These are phyloP conservation scores for Eidolon dupreanum DNA, from an alignment of 2,797 vertebrate species.

Conservation along the genomic window DNA sequence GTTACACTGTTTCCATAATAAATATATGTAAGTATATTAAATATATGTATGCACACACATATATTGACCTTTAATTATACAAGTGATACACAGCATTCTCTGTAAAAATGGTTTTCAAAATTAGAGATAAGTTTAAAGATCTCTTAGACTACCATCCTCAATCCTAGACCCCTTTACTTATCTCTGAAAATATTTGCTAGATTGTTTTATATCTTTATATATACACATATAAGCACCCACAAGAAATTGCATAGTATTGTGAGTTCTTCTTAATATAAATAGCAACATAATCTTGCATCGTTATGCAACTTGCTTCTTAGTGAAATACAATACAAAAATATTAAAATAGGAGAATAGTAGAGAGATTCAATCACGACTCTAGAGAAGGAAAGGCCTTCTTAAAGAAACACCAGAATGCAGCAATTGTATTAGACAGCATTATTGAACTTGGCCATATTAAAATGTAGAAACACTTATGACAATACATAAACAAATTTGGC, in stretches of 20 bases:
- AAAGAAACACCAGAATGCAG: neutral
- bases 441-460: neutral
- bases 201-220: neutral
- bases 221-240: neutral
- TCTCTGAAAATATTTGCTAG: neutral
- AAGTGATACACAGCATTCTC: neutral
- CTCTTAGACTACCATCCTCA: neutral
- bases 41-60: neutral
- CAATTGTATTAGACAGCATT: neutral
- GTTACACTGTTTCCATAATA: neutral
- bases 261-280: neutral
- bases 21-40: neutral
- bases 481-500: neutral
- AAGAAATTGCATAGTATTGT: neutral
- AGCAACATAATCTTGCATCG: neutral
- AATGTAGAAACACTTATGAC: neutral
- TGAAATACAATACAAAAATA: neutral
- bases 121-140: neutral
- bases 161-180: neutral
- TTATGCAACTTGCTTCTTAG: neutral
- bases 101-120: neutral
- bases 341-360: neutral
- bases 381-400: neutral
- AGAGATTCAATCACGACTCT: neutral
- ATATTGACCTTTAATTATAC: neutral